Evolutionary conservation across 2,113 vertebrate species (phyloP), one percentile per base, ranked within the genome.

Genomic region (Poecile atricapillus): DNA sequence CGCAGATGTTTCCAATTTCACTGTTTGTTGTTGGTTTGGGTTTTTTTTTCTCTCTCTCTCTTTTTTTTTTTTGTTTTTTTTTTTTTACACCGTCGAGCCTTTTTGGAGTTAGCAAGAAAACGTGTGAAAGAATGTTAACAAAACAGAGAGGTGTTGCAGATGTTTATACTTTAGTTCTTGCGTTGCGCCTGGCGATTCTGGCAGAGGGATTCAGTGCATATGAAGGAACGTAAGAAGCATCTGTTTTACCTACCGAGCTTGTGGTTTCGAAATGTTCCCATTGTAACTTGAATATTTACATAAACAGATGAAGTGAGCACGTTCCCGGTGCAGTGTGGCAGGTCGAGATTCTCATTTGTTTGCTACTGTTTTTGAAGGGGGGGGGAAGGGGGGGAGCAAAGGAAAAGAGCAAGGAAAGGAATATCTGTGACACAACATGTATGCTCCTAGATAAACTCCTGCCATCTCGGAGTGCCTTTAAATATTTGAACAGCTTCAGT

Each of bases 91-190:
- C 44, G 75, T 12, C 31, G 63, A 94, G 76, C 63, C 87, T 90
- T 96, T 95, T 93, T 3, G 83, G 96, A 97, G 96, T 97, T 96
- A 94, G 80, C 50, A 49, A 68, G 77, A 3, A 94, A 94, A 97
- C 10, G 93, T 43, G 97, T 96, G 90, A n/a, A 95, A 97, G 97
- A 97, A 96, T 97, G 95, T 96, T 92, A 95, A 82, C 74, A 95
- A 96, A 95, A 95, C 92, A 50, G 93, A 89, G 95, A 95, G 97
- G 94, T 97, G 96, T 73, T 95, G 96, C 97, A 97, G 97, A 95
- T 97, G 96, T 97, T 97, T 87, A 94, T 89, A 97, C 77, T 96
- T 92, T 55, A 97, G 97, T 97, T 97, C 65, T 95, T 82, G 96
- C 92, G 18, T 95, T 65, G 90, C 37, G 92, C 96, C 91, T 89